Evolutionary conservation across 2,888 invertebrate species (phyloP).

Genomic region (Rhagophthalmus giganteus): DNA sequence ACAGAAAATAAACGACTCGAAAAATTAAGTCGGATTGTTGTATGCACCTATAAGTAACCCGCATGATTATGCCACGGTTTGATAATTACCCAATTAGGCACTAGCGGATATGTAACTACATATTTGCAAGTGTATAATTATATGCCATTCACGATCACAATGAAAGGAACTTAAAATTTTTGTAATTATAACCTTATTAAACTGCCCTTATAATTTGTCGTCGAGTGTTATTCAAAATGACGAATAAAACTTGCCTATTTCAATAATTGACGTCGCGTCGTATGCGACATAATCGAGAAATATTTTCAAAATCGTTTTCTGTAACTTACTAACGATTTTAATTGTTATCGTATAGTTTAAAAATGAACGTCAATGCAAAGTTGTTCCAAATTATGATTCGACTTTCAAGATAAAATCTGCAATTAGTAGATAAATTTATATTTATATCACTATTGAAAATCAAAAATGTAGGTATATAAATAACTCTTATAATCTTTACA

Average conservation of each 20-base stretch:
- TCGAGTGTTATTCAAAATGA: neutral
- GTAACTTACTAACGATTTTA: neutral
- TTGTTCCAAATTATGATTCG: neutral
- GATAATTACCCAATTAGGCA: slow-evolving; percentile 16
- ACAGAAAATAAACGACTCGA: neutral
- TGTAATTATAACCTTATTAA: slow-evolving; percentile 12
- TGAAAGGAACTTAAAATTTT: slow-evolving; percentile 8
- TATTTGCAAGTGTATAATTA: slow-evolving; percentile 9
- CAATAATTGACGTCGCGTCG: too few species aligned
- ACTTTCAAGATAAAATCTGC: too few species aligned
- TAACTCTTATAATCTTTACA: too few species aligned
- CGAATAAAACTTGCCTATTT: too few species aligned
- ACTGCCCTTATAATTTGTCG: slow-evolving; percentile 1
- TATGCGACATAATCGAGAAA: too few species aligned
- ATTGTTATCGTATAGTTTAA: neutral
- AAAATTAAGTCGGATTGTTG: neutral
- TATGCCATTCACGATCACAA: slow-evolving; percentile 4
- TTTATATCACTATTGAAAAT: too few species aligned
- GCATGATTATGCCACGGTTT: slow-evolving; percentile 12
- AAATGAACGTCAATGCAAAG: neutral
- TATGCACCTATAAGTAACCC: slow-evolving; percentile 14
- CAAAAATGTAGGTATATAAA: too few species aligned
- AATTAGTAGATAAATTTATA: too few species aligned
- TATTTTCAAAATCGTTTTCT: too few species aligned
- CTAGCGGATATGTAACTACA: slow-evolving; percentile 1